Percentiles rank a stretch among this genome's conserved stretches.
These are phyloP conservation scores for Chrysina gloriosa DNA, from an alignment of 2,888 invertebrate species.

Conservation along the genomic window DNA sequence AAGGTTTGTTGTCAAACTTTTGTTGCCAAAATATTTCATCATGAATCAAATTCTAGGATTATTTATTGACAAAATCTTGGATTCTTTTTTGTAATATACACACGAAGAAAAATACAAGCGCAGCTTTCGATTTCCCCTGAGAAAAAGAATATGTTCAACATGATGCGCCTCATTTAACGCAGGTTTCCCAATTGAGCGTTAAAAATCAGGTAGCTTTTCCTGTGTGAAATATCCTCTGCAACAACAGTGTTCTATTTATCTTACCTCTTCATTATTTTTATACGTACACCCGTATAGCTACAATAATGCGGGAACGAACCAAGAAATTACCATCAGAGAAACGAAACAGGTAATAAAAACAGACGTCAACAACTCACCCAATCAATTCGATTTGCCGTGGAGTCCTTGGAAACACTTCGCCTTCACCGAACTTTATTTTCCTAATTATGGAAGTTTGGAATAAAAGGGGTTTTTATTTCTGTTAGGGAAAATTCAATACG, in stretches of 20 bases:
- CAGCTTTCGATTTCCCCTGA: not conserved
- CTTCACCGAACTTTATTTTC: not conserved
- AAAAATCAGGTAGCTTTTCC: not conserved
- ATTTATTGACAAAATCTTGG: too few relatives aligned
- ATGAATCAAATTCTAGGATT: too few relatives aligned
- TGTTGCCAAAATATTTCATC: too few relatives aligned
- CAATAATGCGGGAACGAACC: not conserved
- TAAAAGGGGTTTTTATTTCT: constrained; percentile 27
- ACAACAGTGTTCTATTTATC: not conserved
- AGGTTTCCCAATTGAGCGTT: not conserved
- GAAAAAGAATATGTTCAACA: not conserved
- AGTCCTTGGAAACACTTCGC: constrained; percentile 13
- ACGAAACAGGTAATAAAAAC: constrained; percentile 1
- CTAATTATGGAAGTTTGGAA: constrained; percentile 30
- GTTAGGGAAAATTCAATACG: constrained; percentile 15
- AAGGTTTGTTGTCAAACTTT: too few relatives aligned
- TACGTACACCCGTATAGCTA: too few relatives aligned
- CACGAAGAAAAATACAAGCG: too few relatives aligned
- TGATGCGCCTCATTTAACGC: not conserved
- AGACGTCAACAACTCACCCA: constrained; percentile 6
- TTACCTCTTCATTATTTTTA: not conserved
- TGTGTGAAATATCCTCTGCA: not conserved
- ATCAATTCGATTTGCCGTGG: constrained; percentile 18
- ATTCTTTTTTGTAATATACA: too few relatives aligned
- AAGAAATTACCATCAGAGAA: too few relatives aligned